Percentiles rank a stretch among this genome's conserved stretches.
Conservation (phyloP, 2,113 vertebrate species). For the Irena cyanogastra region DNA sequence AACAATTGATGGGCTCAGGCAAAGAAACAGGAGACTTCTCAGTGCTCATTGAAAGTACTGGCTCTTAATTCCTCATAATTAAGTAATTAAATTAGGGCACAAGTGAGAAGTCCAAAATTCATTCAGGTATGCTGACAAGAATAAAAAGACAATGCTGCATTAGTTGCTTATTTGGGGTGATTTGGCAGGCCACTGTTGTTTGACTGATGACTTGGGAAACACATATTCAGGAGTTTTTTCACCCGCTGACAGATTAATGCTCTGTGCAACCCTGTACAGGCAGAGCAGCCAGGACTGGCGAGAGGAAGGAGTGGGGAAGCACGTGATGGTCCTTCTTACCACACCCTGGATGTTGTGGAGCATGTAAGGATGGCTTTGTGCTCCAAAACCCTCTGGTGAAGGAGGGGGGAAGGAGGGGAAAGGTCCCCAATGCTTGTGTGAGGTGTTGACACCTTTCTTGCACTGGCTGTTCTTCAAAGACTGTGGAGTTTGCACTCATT, state of each 20-base stretch:
- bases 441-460: not conserved
- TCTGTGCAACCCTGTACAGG: not conserved
- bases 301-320: not conserved
- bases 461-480: not conserved
- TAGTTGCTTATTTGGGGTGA: not conserved
- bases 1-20: not conserved
- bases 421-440: not conserved
- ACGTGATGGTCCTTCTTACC: not conserved
- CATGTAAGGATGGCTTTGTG: not conserved
- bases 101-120: not conserved
- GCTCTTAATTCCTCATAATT: not conserved
- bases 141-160: not conserved
- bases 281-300: not conserved
- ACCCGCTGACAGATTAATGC: not conserved
- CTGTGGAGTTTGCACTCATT: not conserved
- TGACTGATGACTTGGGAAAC: not conserved
- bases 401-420: not conserved
- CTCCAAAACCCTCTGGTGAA: not conserved
- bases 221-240: not conserved
- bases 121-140: not conserved
- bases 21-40: not conserved
- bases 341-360: not conserved
- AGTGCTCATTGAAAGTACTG: not conserved
- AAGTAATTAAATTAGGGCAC: not conserved
- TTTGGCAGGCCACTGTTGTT: not conserved